These are phyloP conservation scores for Stenodera caucasica DNA, from an alignment of 2,888 invertebrate species.

Conservation along the genomic window DNA sequence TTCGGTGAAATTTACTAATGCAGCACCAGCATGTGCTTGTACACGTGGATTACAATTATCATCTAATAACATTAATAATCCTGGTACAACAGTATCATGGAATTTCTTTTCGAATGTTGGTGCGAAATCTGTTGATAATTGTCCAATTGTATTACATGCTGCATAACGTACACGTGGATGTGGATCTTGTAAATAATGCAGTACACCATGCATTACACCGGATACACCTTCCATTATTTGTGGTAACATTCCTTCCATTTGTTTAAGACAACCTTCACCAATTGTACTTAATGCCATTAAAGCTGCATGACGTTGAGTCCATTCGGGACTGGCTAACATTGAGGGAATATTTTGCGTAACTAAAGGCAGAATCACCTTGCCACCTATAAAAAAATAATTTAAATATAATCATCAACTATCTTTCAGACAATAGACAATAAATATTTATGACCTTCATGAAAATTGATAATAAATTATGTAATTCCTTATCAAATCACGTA, in stretches of 20 bases:
- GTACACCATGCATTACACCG: slow-evolving; percentile 52
- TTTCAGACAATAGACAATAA: not conserved
- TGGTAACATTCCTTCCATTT: slow-evolving; percentile 94
- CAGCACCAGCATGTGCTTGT: slow-evolving; percentile 85
- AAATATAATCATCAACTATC: not conserved
- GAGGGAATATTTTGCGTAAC: slow-evolving; percentile 79
- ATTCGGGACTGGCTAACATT: slow-evolving; percentile 82
- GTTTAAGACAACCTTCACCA: slow-evolving; percentile 98
- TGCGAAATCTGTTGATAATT: slow-evolving; percentile 98
- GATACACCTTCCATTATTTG: slow-evolving; percentile 87
- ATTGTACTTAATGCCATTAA: slow-evolving; percentile 98
- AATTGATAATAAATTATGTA: no score
- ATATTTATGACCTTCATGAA: no score
- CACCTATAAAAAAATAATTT: slow-evolving; percentile 34
- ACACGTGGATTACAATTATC: slow-evolving; percentile 93
- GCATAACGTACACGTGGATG: slow-evolving; percentile 95
- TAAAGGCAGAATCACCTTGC: slow-evolving; percentile 83
- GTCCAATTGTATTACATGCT: slow-evolving; percentile 97
- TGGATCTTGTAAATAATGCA: slow-evolving; percentile 58
- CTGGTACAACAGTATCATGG: slow-evolving; percentile 93
- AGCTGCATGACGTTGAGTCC: slow-evolving; percentile 93
- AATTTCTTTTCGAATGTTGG: slow-evolving; percentile 97
- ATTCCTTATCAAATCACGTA: no score
- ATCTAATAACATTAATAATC: slow-evolving; percentile 83
- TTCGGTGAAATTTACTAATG: slow-evolving; percentile 98